Conservation (phyloP, 2,113 vertebrate species). For the Paramormyrops kingsleyae region DNA sequence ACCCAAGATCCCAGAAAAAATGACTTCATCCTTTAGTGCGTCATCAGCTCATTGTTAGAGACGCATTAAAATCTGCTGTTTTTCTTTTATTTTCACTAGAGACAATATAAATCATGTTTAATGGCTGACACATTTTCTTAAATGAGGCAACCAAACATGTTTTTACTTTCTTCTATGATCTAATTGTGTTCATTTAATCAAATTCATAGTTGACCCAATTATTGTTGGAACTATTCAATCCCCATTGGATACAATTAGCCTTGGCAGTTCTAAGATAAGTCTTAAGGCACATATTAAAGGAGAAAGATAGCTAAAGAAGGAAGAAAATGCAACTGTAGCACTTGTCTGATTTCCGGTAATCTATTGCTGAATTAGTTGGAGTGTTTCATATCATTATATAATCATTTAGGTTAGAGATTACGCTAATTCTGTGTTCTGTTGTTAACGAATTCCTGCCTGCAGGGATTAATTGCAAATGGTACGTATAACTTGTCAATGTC, state of each 20-base stretch:
- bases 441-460: not conserved
- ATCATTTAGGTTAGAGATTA: not conserved
- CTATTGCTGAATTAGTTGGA: not conserved
- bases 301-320: slow-evolving; percentile 5
- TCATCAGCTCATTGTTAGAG: not conserved
- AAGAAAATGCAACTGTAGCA: not conserved
- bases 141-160: slow-evolving; percentile 18
- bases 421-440: not conserved
- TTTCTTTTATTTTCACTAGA: slow-evolving; percentile 7
- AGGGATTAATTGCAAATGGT: not conserved
- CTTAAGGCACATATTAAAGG: slow-evolving; percentile 16
- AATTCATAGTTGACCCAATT: slow-evolving; percentile 25
- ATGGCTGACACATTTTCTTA: slow-evolving; percentile 19
- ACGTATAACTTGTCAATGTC: not conserved
- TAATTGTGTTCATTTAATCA: slow-evolving; percentile 27
- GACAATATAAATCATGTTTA: slow-evolving; percentile 18
- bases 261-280: slow-evolving; percentile 21
- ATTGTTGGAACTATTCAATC: slow-evolving; percentile 5
- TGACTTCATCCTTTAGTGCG: not conserved
- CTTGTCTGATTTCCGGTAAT: not conserved
- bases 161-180: slow-evolving; percentile 9
- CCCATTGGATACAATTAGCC: slow-evolving; percentile 25
- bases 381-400: not conserved
- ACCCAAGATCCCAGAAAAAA: not conserved
- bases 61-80: not conserved